A percentile compares a stretch with the other conserved stretches of the same genome.
phyloP scores from a whole-genome alignment of 2,797 vertebrate species.

The Champsocephalus gunnari region DNA sequence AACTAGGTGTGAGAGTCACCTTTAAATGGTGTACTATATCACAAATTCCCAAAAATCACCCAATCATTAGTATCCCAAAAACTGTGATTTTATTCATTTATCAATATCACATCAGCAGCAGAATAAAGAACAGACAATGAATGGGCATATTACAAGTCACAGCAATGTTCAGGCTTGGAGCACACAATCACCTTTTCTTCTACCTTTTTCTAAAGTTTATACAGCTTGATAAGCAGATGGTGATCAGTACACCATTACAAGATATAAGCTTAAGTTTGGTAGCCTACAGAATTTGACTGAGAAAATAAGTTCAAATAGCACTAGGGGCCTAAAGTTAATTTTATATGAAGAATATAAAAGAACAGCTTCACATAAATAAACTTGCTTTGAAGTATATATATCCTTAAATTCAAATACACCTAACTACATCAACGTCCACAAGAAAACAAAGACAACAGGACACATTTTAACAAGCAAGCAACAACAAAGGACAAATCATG shows the following conservation, averaged over 20 bases:
- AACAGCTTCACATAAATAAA: not conserved
- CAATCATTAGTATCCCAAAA: not conserved
- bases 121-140: not conserved
- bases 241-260: not conserved
- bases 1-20: not conserved
- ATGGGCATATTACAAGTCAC: not conserved
- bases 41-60: conserved; percentile 5
- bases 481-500: not conserved
- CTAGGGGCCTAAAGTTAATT: too few species aligned
- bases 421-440: not conserved
- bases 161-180: not conserved
- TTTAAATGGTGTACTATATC: not conserved
- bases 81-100: not conserved
- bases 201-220: not conserved
- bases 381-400: too few species aligned
- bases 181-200: not conserved
- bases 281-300: not conserved
- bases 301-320: too few species aligned
- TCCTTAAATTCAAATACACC: not conserved
- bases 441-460: not conserved
- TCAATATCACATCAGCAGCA: not conserved
- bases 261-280: not conserved
- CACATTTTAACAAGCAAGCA: not conserved
- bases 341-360: not conserved
- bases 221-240: not conserved